Percentiles rank a stretch among this genome's conserved stretches.
These are phyloP conservation scores for Heliconius ismenius DNA, from an alignment of 2,888 invertebrate species.

Conservation along the genomic window DNA sequence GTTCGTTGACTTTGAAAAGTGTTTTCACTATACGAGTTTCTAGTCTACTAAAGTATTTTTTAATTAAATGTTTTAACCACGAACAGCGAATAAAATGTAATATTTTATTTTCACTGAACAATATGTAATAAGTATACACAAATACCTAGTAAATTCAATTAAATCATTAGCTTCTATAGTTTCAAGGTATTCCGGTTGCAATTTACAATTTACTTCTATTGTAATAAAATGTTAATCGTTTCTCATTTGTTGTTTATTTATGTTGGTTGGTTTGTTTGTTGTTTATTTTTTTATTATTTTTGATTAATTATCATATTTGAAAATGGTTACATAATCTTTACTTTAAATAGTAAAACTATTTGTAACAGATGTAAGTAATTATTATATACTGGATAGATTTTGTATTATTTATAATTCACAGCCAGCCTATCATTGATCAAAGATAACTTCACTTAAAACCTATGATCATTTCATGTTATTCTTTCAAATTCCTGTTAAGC, in stretches of 20 bases:
- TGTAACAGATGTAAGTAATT: background rate
- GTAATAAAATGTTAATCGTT: conserved; percentile 3
- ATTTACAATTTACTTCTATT: conserved; percentile 9
- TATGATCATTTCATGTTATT: no score
- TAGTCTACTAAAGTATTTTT: background rate
- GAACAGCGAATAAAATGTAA: background rate
- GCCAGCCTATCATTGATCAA: background rate
- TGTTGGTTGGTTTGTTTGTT: no score
- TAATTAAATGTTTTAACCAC: background rate
- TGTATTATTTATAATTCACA: background rate
- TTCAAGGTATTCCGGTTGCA: conserved; percentile 20
- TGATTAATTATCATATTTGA: no score
- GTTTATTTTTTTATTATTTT: no score
- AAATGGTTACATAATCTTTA: no score
- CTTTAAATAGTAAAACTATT: background rate
- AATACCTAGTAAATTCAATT: conserved; percentile 23
- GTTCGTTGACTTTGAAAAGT: conserved; percentile 23
- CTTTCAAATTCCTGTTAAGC: no score
- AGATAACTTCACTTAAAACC: no score
- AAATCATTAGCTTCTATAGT: conserved; percentile 5
- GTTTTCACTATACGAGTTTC: conserved; percentile 1
- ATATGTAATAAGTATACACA: background rate
- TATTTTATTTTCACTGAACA: conserved; percentile 1
- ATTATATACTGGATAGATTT: no score
- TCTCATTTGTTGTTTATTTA: background rate